Base-by-base conservation (phyloP, 1,140 invertebrate species). In the Marisa cornuarietis region DNA sequence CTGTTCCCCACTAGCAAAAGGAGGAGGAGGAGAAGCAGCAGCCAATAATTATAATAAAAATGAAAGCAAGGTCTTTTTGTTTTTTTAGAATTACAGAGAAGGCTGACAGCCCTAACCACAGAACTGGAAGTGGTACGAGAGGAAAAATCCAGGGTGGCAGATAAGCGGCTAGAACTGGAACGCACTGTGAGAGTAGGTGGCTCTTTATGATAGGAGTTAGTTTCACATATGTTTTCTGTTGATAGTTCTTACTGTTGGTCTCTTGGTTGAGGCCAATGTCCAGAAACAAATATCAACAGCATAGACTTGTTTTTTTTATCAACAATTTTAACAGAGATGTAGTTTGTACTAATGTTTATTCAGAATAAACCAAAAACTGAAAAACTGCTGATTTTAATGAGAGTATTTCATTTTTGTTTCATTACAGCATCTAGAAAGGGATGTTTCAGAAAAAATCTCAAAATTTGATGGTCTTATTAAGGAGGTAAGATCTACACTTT, bases 401-500 rank as follows among this genome's bases (percentile, higher is more conserved):
- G 65, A 31, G 11, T 68, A n/a, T 18, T 68, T 16, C 22, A 24
- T 31, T 68, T 68, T 68, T 13, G 6, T 31, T 81, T 49, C 71
- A 54, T 79, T 76, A 10, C 62, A 85, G 84, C 76, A 62, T 42
- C 66, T 86, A 31, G 85, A 87, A 63, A 78, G 78, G 52, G 85
- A 87, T 71, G 79, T 87, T 7, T 79, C 82, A 13, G 83, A 85
- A 16, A 85, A 85, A 71, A 79, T 84, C 31, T 63, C 72, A 61
- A 87, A 83, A 69, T 87, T 87, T 85, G 83, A 88, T 66, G 79
- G 82, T 62, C 76, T 87, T 20, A 80, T 86, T 26, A 78, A 75
- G 76, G 87, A 88, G 82, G 87, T 88, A 80, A 83, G 78, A 61
- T 31, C 68, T 71, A 71, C 78, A 61, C 58, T 51, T 63, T 20